Evolutionary conservation across 1,140 invertebrate species (phyloP).

Genomic region (Drosophila insularis): DNA sequence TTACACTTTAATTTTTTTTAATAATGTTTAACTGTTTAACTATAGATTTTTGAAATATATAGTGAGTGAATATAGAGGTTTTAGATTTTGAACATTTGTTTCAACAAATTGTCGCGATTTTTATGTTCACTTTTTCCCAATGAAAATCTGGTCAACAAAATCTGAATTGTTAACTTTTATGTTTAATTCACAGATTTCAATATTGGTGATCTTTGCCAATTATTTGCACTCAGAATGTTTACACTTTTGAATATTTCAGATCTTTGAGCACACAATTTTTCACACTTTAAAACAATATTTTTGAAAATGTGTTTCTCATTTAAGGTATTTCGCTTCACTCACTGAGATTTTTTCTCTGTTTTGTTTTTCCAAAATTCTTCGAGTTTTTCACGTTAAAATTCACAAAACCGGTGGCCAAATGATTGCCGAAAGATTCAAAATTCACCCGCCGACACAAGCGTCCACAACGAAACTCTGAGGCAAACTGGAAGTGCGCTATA

Average conservation of each 20-base stretch:
- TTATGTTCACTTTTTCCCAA: no score
- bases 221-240: background rate
- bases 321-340: background rate
- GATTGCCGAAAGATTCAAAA: background rate
- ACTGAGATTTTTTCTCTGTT: background rate
- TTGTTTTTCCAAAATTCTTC: background rate
- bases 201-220: background rate
- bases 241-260: background rate
- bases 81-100: background rate
- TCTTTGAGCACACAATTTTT: background rate
- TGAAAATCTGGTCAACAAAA: no score
- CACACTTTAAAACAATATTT: background rate
- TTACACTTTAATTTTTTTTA: background rate
- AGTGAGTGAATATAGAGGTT: no score
- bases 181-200: background rate
- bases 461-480: slow-evolving; percentile 2
- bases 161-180: no score
- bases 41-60: no score
- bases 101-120: no score
- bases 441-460: slow-evolving; percentile 6
- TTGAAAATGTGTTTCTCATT: background rate
- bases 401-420: background rate
- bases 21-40: no score
- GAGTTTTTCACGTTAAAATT: slow-evolving; percentile 1
- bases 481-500: background rate